phyloP scores from a whole-genome alignment of 2,888 invertebrate genomes.

The Sarcophaga rosellei region DNA sequence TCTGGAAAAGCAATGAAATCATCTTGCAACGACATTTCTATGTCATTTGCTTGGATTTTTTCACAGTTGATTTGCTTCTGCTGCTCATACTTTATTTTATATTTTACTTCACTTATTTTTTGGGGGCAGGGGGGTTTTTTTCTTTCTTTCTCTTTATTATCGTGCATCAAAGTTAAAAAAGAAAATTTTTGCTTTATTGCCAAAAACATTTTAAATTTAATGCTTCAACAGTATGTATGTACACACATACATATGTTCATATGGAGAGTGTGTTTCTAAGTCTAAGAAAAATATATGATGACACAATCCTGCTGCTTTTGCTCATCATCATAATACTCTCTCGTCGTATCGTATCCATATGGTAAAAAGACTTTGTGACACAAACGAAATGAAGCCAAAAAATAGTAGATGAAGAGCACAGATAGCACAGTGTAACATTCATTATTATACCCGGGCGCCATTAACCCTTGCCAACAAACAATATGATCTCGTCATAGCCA shows the following conservation, averaged over 20 bases:
- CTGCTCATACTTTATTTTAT: background rate
- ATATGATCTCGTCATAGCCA: constrained; percentile 44
- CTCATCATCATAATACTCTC: background rate
- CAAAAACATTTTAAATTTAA: constrained; percentile 44
- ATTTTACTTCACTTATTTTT: too few relatives aligned
- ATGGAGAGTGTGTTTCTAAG: background rate
- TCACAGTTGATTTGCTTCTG: background rate
- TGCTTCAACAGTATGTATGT: background rate
- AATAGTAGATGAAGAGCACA: constrained; percentile 7
- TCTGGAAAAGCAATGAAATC: constrained; percentile 2
- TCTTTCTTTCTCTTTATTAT: constrained; percentile 39
- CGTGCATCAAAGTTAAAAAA: constrained; percentile 33
- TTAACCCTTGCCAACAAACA: constrained; percentile 65
- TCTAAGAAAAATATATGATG: constrained; percentile 51
- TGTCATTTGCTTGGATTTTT: constrained; percentile 16
- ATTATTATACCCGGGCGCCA: constrained; percentile 58
- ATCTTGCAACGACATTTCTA: constrained; percentile 16
- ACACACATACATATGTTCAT: background rate
- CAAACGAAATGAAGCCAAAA: constrained; percentile 6
- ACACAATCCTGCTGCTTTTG: constrained; percentile 44
- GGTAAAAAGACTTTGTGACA: constrained; percentile 42
- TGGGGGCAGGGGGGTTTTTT: too few relatives aligned
- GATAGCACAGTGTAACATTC: constrained; percentile 8
- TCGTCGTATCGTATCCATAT: constrained; percentile 46
- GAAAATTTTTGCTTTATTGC: constrained; percentile 44